A percentile compares a stretch with the other conserved stretches of the same genome.
Conservation (phyloP, 2,888 invertebrate genomes). For the Eristalis pertinax region DNA sequence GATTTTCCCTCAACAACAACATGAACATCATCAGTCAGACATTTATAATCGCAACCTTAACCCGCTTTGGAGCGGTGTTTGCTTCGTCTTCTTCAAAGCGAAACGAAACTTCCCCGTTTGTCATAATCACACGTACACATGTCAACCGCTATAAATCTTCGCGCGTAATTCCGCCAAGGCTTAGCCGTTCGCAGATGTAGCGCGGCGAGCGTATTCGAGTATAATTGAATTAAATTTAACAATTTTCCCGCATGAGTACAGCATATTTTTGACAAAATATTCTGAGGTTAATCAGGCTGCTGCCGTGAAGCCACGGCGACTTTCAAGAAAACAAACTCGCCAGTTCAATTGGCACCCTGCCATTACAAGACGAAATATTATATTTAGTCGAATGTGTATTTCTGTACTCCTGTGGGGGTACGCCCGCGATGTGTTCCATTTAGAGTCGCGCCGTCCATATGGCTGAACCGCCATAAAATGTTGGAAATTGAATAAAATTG, state of each 20-base stretch:
- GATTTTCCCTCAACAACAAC: neutral
- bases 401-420: neutral
- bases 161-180: neutral
- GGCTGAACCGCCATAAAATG: conserved; percentile 2
- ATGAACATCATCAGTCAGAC: neutral
- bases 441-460: neutral
- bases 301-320: neutral
- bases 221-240: conserved; percentile 6
- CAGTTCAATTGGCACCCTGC: conserved; percentile 19
- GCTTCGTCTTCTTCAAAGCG: neutral
- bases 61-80: neutral
- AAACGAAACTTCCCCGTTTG: neutral
- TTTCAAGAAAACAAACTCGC: neutral
- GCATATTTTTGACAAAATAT: conserved; percentile 9
- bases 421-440: neutral
- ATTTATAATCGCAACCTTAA: conserved; percentile 1
- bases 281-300: conserved; percentile 6
- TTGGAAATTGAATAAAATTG: neutral
- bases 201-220: neutral
- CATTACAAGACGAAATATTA: conserved; percentile 19
- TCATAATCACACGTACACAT: neutral
- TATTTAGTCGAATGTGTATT: neutral
- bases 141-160: neutral
- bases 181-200: neutral
- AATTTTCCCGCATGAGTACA: neutral